Evolutionary conservation across 2,797 vertebrate species (phyloP).

Genomic region (Gobionotothen gibberifrons): DNA sequence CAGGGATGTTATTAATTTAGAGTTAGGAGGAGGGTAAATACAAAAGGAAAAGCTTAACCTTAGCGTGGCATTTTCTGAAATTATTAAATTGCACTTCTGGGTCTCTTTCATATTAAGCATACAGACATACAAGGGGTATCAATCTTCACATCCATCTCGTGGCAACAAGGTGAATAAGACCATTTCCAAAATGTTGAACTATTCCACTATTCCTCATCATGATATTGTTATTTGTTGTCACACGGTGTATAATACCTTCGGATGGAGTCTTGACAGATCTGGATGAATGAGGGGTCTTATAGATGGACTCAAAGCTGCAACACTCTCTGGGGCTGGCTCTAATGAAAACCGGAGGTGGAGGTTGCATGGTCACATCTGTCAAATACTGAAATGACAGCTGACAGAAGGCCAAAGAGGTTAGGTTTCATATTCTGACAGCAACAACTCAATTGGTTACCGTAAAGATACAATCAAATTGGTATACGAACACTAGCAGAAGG

Average conservation of each 20-base stretch:
- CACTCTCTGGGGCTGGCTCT: background rate
- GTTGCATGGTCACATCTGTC: background rate
- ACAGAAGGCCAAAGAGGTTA: background rate
- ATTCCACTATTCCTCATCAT: background rate
- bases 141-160: background rate
- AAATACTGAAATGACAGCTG: conserved; percentile 15
- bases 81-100: background rate
- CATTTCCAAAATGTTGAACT: background rate
- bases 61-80: conserved; percentile 10
- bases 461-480: background rate
- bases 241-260: background rate
- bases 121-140: background rate
- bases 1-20: background rate
- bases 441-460: background rate
- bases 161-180: background rate
- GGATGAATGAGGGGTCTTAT: background rate
- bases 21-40: background rate
- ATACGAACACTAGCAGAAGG: no score
- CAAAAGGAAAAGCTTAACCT: background rate
- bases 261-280: background rate
- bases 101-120: background rate
- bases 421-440: background rate
- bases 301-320: conserved; percentile 2
- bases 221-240: background rate
- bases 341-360: background rate